Percentiles rank a stretch among this genome's conserved stretches.
phyloP scores from a whole-genome alignment of 2,797 vertebrate species.

The Mergus octosetaceus region DNA sequence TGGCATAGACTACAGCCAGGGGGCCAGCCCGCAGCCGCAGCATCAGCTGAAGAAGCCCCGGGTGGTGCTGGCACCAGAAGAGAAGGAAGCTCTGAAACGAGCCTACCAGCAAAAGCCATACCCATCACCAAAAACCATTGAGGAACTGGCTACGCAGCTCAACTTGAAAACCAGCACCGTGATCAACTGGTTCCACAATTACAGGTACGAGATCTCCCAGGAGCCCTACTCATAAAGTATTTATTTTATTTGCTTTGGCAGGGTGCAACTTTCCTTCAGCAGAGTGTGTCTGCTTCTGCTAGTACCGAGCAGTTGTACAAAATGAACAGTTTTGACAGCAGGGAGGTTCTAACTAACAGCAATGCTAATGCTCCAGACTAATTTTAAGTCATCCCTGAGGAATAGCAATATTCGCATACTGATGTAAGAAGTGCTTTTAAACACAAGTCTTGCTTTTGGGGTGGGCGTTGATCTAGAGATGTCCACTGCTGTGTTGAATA shows the following conservation, averaged over 20 bases:
- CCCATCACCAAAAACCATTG: constrained; percentile 98
- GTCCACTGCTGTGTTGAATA: constrained; percentile 3
- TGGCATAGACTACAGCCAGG: constrained; percentile 88
- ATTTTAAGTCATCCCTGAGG: constrained; percentile 36
- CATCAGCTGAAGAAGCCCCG: constrained; percentile 96
- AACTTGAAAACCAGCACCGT: constrained; percentile 99
- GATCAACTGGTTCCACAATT: constrained; percentile 99
- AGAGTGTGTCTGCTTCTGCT: neutral
- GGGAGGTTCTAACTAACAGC: neutral
- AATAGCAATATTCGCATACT: neutral
- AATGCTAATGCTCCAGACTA: neutral
- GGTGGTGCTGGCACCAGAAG: constrained; percentile 93
- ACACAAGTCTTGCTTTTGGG: neutral
- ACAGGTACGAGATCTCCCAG: constrained; percentile 81
- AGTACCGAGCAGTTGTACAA: rapidly evolving
- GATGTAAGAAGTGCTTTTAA: constrained; percentile 12
- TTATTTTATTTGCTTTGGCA: neutral
- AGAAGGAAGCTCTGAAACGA: constrained; percentile 93
- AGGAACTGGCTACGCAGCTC: constrained; percentile 98
- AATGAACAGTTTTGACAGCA: neutral
- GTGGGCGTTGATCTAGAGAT: neutral
- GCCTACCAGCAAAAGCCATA: constrained; percentile 99
- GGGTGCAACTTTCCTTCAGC: neutral
- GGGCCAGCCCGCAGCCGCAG: constrained; percentile 88
- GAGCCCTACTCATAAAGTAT: neutral